A percentile compares a stretch with the other conserved stretches of the same genome.
phyloP scores from a whole-genome alignment of 2,888 invertebrate species.

The Xestia xanthographa region DNA sequence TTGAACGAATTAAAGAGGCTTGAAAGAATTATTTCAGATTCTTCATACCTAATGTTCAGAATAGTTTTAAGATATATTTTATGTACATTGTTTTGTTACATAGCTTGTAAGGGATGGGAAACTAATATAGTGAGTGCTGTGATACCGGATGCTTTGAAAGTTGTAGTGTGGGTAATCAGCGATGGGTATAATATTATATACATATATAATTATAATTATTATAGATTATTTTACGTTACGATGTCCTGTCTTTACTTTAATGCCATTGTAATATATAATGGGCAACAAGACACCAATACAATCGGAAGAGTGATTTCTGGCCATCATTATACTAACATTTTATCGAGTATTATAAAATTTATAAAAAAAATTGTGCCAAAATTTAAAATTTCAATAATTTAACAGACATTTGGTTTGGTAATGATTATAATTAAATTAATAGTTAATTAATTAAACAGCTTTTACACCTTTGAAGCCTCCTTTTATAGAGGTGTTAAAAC shows the following conservation, averaged over 20 bases:
- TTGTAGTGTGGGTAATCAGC: constrained; percentile 72
- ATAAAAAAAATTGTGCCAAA: constrained; percentile 73
- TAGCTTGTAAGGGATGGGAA: constrained; percentile 81
- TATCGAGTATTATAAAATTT: constrained; percentile 47
- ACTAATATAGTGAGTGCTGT: constrained; percentile 84
- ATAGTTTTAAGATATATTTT: constrained; percentile 78
- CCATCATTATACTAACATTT: constrained; percentile 23
- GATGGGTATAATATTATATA: constrained; percentile 67
- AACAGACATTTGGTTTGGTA: constrained; percentile 50
- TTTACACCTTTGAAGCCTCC: constrained; percentile 86
- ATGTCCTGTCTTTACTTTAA: constrained; percentile 53
- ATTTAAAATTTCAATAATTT: constrained; percentile 61
- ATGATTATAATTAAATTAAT: constrained; percentile 72
- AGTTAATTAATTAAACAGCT: constrained; percentile 83
- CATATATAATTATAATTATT: constrained; percentile 60
- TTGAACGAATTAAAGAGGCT: constrained; percentile 65
- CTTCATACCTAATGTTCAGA: constrained; percentile 71
- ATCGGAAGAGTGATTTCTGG: constrained; percentile 28
- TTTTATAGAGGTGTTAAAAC: constrained; percentile 83
- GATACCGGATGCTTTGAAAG: constrained; percentile 84
- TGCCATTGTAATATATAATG: constrained; percentile 49
- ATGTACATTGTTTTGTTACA: constrained; percentile 76
- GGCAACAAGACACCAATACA: constrained; percentile 40
- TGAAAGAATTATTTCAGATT: constrained; percentile 63
- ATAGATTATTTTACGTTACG: constrained; percentile 57